These are phyloP conservation scores for Sebastiscus tertius DNA, from an alignment of 2,797 vertebrate genomes.

Conservation along the genomic window DNA sequence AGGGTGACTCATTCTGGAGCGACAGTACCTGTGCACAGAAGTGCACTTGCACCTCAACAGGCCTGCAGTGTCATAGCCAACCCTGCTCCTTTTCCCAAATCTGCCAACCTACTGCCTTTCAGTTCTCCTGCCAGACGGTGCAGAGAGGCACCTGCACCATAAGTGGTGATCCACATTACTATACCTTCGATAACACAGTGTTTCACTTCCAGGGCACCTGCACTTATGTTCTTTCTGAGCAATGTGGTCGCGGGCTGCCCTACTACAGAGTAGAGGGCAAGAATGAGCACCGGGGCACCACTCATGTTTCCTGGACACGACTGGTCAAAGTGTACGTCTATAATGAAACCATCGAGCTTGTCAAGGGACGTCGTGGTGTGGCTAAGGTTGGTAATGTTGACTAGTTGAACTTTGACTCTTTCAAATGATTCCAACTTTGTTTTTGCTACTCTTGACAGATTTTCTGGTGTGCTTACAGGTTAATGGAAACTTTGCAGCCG, in stretches of 20 bases:
- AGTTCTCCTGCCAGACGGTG: constrained; percentile 62
- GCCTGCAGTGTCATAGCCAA: constrained; percentile 57
- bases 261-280: constrained; percentile 77
- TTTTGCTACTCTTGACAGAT: background rate
- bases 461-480: constrained; percentile 60
- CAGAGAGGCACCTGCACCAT: constrained; percentile 66
- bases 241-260: constrained; percentile 37
- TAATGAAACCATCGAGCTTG: constrained; percentile 69
- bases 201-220: constrained; percentile 83
- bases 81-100: constrained; percentile 68
- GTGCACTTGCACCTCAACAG: constrained; percentile 63
- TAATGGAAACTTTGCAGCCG: constrained; percentile 57
- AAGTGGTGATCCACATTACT: constrained; percentile 81
- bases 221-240: constrained; percentile 77
- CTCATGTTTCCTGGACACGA: constrained; percentile 67
- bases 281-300: constrained; percentile 74
- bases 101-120: constrained; percentile 43
- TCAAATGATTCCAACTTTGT: background rate
- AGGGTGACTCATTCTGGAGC: constrained; percentile 68
- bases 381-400: constrained; percentile 61
- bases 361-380: constrained; percentile 54
- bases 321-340: constrained; percentile 73
- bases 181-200: constrained; percentile 69
- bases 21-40: constrained; percentile 62
- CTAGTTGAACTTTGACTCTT: too few relatives aligned